Conservation (phyloP, 2,888 invertebrate species). For the Acronicta aceris region DNA sequence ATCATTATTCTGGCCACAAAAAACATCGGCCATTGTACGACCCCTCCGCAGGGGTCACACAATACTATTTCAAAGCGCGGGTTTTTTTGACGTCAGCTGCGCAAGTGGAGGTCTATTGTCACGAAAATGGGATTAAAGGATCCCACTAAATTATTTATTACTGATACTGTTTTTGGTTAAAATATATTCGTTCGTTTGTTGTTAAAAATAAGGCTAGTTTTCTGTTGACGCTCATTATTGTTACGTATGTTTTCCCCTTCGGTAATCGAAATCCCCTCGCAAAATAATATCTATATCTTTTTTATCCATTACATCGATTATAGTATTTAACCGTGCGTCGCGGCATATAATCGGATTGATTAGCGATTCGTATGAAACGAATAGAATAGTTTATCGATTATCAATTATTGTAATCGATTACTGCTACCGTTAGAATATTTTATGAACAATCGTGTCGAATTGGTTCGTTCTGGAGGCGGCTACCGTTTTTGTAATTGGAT, state of each 20-base stretch:
- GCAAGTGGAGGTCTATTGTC: constrained; percentile 80
- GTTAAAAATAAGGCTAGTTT: constrained; percentile 48
- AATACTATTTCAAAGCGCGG: constrained; percentile 57
- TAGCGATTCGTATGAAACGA: constrained; percentile 72
- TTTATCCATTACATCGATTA: constrained; percentile 83
- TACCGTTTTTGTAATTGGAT: constrained; percentile 68
- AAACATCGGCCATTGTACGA: constrained; percentile 43
- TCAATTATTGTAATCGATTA: constrained; percentile 70
- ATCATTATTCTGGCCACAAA: constrained; percentile 56
- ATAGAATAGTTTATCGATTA: constrained; percentile 73
- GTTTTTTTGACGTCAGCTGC: constrained; percentile 84
- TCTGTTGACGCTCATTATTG: constrained; percentile 52
- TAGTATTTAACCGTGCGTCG: constrained; percentile 74
- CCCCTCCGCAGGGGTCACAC: constrained; percentile 44
- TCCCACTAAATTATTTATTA: constrained; percentile 63
- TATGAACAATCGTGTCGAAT: constrained; percentile 76
- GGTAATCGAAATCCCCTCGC: constrained; percentile 63
- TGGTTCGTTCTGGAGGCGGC: constrained; percentile 73
- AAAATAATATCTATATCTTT: constrained; percentile 61
- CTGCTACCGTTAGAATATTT: constrained; percentile 67
- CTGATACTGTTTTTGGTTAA: constrained; percentile 36
- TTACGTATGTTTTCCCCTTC: constrained; percentile 52
- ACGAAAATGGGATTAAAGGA: constrained; percentile 76
- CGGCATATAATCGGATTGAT: constrained; percentile 83
- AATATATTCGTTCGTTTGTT: constrained; percentile 16